Conservation (phyloP, 2,797 vertebrate species). For the Takifugu rubripes region DNA sequence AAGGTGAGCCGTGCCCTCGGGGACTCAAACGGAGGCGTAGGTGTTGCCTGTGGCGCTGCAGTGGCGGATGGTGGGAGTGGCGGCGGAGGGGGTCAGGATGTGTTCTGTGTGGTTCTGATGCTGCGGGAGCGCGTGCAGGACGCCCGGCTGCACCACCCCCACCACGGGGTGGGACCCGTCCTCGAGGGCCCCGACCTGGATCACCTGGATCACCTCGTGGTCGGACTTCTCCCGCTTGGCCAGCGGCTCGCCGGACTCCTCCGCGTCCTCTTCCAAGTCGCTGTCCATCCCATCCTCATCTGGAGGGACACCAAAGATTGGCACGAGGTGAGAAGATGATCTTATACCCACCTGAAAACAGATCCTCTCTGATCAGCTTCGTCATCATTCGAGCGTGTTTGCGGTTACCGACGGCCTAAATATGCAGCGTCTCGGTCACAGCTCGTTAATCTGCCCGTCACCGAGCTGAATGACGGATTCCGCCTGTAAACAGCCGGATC, state of each 20-base stretch:
- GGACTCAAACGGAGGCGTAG: slow-evolving; percentile 88
- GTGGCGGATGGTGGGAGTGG: slow-evolving; percentile 92
- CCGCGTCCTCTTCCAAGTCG: slow-evolving; percentile 76
- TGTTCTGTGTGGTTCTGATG: slow-evolving; percentile 81
- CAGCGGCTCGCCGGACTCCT: slow-evolving; percentile 80
- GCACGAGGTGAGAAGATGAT: no score
- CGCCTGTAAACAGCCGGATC: no score
- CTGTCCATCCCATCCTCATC: slow-evolving; percentile 86
- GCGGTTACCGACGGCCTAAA: no score
- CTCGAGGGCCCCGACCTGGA: slow-evolving; percentile 84
- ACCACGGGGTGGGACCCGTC: slow-evolving; percentile 78
- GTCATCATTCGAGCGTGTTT: no score
- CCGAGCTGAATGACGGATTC: no score
- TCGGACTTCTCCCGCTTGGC: slow-evolving; percentile 90
- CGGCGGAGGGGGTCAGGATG: slow-evolving; percentile 78
- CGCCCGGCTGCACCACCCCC: slow-evolving; percentile 84
- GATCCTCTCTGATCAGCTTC: no score
- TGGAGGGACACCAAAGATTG: slow-evolving; percentile 36
- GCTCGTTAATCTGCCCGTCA: no score
- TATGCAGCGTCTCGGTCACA: no score
- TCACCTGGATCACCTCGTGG: slow-evolving; percentile 84
- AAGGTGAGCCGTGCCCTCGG: slow-evolving; percentile 21
- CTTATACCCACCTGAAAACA: no score
- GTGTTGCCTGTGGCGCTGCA: slow-evolving; percentile 94
- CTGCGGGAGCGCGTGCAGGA: slow-evolving; percentile 86